Evolutionary conservation across 2,113 vertebrate genomes (phyloP), one percentile per base, ranked within the genome.

Genomic region (Anhinga rufa): DNA sequence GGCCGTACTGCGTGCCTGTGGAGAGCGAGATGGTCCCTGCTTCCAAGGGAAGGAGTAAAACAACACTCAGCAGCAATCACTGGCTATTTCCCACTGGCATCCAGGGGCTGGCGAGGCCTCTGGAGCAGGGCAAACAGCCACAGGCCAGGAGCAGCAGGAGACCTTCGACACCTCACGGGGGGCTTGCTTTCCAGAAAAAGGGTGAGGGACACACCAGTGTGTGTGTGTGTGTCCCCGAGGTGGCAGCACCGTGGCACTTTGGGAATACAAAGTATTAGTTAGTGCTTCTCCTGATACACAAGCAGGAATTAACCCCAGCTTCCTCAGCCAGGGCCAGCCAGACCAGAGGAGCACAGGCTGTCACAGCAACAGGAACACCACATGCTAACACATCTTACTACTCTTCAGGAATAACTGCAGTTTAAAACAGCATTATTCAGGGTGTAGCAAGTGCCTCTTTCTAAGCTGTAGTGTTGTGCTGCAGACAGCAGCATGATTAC

Each of bases 1-100:
- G 40, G 90, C 78, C 10, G 0, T 21, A 26, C 44, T 1, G 0
- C 5, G 0, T 6, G 85, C 18, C 82, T 38, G 72, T 0, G 0
- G 36, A 86, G 78, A 62, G 57, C 0, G 0, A 76, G 55, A 31
- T 1, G 0, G 68, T 22, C 29, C 51, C 61, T 2, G 38, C 31
- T 40, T 82, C 52, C 36, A 6, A 26, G 17, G 68, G 31, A 57
- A 68, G 72, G 4, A 16, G 42, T 9, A 34, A 61, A 71, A 22
- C 16, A 25, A 9, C 0, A 0, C 52, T 29, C 1, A 0, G 48
- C 86, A 80, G 46, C 4, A 3, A 31, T 14, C 1, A 0, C 57
- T 68, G 5, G 0, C 62, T 34, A 26, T 3, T 52, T 64, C 68
- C 55, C 4, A 0, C 51, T 4, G 21, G 51, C 60, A 61, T 14